Evolutionary conservation across 2,888 invertebrate species (phyloP).

Genomic region (Acheta domesticus): DNA sequence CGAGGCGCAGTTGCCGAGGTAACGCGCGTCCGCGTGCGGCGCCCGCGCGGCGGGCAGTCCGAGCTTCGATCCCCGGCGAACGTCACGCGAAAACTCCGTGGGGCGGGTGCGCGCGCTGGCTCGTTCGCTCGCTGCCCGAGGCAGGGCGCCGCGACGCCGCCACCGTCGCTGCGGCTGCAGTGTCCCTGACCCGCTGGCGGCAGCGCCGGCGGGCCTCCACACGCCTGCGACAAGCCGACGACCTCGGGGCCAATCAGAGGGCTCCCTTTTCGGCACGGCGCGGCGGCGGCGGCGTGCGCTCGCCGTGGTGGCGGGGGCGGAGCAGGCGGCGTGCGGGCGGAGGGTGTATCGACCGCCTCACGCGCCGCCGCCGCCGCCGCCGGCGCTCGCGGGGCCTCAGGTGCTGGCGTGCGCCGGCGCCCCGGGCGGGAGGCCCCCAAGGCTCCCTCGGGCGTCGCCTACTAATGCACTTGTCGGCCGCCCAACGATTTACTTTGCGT

Average conservation of each 20-base stretch:
- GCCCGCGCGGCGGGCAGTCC: background rate
- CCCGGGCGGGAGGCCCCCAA: background rate
- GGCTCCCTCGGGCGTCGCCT: conserved; percentile 4
- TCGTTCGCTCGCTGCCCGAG: too few species aligned
- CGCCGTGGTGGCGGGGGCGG: background rate
- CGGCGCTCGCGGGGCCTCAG: background rate
- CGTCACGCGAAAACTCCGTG: background rate
- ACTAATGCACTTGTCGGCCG: background rate
- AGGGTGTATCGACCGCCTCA: background rate
- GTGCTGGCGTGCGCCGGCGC: background rate
- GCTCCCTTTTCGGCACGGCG: background rate
- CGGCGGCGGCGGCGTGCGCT: background rate
- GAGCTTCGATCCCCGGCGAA: background rate
- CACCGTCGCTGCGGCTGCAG: background rate
- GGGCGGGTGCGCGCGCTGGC: background rate
- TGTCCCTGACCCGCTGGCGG: conserved; percentile 18
- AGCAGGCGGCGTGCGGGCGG: background rate
- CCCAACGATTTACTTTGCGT: conserved; percentile 7
- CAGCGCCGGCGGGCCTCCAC: background rate
- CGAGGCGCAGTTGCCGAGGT: too few species aligned
- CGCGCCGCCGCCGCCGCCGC: background rate
- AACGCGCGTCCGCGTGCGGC: background rate
- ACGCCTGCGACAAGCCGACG: background rate
- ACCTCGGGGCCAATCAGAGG: background rate
- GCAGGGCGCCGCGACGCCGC: background rate